A percentile compares a stretch with the other conserved stretches of the same genome.
phyloP scores from a whole-genome alignment of 2,797 vertebrate species.

The Percopsis omiscomaycus region DNA sequence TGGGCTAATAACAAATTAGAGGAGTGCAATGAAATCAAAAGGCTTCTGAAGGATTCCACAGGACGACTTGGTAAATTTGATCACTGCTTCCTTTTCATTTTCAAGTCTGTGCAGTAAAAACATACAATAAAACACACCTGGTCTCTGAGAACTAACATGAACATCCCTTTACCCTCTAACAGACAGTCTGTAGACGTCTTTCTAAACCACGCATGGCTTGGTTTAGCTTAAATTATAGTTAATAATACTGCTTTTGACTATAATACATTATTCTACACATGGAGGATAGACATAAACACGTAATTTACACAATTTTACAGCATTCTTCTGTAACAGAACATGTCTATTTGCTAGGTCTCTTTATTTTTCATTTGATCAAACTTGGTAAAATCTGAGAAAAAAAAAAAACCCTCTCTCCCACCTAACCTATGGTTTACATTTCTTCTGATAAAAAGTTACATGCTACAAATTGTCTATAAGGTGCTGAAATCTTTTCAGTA shows the following conservation, averaged over 20 bases:
- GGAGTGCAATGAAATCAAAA: slow-evolving; percentile 70
- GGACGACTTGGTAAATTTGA: slow-evolving; percentile 55
- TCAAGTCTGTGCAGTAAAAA: slow-evolving; percentile 71
- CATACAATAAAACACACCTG: slow-evolving; percentile 53
- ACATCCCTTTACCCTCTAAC: slow-evolving; percentile 60
- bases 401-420: slow-evolving; percentile 50
- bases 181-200: slow-evolving; percentile 59
- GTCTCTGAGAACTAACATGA: slow-evolving; percentile 65
- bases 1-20: slow-evolving; percentile 56
- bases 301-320: slow-evolving; percentile 87
- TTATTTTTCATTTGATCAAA: slow-evolving; percentile 69
- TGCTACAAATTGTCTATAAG: slow-evolving; percentile 80
- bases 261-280: slow-evolving; percentile 87
- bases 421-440: slow-evolving; percentile 66
- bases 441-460: slow-evolving; percentile 58
- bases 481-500: slow-evolving; percentile 72
- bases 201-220: slow-evolving; percentile 79
- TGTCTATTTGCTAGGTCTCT: slow-evolving; percentile 62
- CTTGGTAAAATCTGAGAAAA: slow-evolving; percentile 71
- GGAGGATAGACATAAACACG: slow-evolving; percentile 52
- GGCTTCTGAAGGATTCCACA: slow-evolving; percentile 66
- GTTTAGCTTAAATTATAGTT: slow-evolving; percentile 85
- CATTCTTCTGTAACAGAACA: slow-evolving; percentile 70
- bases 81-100: slow-evolving; percentile 58
- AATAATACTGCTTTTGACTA: slow-evolving; percentile 88